Conservation (phyloP, 2,797 vertebrate genomes). For the Petrocephalus sullivani region DNA sequence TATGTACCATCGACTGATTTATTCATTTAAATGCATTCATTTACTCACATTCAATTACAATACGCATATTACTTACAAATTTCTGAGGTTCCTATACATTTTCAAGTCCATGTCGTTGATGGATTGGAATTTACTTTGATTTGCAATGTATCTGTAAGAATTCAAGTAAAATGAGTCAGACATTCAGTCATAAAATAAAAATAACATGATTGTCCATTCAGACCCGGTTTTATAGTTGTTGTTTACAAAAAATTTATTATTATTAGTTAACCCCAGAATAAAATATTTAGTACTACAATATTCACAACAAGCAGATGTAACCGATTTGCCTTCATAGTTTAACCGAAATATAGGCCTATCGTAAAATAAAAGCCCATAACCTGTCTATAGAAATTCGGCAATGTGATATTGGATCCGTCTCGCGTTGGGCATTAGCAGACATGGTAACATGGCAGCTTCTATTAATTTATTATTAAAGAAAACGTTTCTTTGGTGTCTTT, state of each 20-base stretch:
- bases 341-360: background rate
- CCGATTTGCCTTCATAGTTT: background rate
- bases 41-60: background rate
- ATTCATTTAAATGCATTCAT: background rate
- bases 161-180: conserved; percentile 44
- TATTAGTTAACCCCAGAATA: background rate
- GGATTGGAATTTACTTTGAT: conserved; percentile 82
- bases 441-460: background rate
- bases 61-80: conserved; percentile 76
- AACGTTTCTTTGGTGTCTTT: background rate
- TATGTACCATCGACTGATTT: background rate
- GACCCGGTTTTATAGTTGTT: background rate
- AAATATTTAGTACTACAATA: background rate
- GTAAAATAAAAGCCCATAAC: background rate
- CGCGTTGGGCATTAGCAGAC: background rate
- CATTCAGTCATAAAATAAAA: conserved; percentile 8
- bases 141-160: conserved; percentile 82
- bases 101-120: conserved; percentile 89
- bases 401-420: background rate
- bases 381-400: background rate
- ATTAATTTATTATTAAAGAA: background rate
- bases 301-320: background rate
- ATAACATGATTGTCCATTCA: background rate
- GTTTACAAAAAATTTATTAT: background rate
- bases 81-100: conserved; percentile 85